Conservation (phyloP, 2,113 vertebrate species). For the Panthera tigris region DNA sequence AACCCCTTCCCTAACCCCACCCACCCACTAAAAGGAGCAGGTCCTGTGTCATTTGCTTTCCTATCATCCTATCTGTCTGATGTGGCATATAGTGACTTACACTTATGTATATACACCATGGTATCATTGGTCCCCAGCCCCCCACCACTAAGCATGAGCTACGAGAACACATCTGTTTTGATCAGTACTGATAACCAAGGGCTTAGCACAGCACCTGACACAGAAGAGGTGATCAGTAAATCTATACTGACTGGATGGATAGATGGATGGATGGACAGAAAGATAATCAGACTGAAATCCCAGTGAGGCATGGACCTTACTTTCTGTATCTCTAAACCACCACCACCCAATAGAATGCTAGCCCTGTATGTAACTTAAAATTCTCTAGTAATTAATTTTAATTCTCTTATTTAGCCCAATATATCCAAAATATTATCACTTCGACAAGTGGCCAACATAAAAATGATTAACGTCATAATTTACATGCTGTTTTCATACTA, state of each 20-base stretch:
- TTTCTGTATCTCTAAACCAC: background rate
- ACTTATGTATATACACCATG: fast-evolving
- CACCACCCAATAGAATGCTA: fast-evolving
- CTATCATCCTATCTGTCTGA: background rate
- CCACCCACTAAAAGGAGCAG: background rate
- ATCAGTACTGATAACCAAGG: background rate
- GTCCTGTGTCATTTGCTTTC: background rate
- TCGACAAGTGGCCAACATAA: background rate
- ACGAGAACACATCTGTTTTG: background rate
- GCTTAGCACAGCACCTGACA: background rate
- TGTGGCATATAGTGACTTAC: too few species aligned
- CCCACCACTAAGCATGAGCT: background rate
- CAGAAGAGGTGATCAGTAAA: background rate
- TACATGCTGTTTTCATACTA: background rate
- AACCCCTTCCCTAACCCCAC: background rate
- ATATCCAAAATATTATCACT: background rate
- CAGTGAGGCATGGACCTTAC: background rate
- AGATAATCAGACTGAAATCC: background rate
- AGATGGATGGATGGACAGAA: background rate
- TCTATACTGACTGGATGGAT: background rate
- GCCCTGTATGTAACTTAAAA: background rate
- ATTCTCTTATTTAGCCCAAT: background rate
- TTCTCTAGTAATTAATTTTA: background rate
- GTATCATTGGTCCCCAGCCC: background rate
- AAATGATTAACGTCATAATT: background rate